These are phyloP conservation scores for Piscicola geometra DNA, from an alignment of 2,888 invertebrate species.

Conservation along the genomic window DNA sequence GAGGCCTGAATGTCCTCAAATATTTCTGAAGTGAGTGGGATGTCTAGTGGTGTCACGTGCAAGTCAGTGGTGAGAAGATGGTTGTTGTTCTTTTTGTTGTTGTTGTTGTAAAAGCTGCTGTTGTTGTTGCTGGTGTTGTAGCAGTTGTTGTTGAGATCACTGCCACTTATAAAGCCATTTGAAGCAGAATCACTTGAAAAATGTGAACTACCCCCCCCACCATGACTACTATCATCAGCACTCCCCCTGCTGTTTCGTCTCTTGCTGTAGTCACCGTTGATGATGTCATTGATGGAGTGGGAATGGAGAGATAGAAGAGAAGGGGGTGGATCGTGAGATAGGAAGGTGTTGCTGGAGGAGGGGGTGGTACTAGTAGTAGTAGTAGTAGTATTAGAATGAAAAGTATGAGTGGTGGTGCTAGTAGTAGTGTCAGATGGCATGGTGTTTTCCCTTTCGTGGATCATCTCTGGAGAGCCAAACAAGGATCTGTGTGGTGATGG, in stretches of 20 bases:
- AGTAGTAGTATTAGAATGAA: too few species aligned
- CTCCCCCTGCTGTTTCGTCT: not conserved
- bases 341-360: too few species aligned
- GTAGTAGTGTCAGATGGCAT: not conserved
- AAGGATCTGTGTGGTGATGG: constrained; percentile 33
- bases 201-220: too few species aligned
- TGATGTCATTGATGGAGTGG: not conserved
- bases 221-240: not conserved
- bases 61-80: too few species aligned
- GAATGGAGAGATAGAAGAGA: not conserved
- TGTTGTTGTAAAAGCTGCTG: too few species aligned
- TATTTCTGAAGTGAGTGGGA: too few species aligned
- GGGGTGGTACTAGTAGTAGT: too few species aligned
- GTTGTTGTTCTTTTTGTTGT: too few species aligned
- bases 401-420: too few species aligned
- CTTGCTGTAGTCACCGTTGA: not conserved
- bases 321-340: too few species aligned
- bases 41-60: not conserved
- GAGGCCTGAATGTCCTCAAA: too few species aligned
- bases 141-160: constrained; percentile 10
- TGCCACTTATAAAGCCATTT: not conserved
- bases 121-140: not conserved
- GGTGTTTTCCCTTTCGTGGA: constrained; percentile 9
- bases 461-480: constrained; percentile 28
- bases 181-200: too few species aligned